These are phyloP conservation scores for Recurvirostra avosetta DNA, from an alignment of 2,113 vertebrate genomes.

Conservation along the genomic window DNA sequence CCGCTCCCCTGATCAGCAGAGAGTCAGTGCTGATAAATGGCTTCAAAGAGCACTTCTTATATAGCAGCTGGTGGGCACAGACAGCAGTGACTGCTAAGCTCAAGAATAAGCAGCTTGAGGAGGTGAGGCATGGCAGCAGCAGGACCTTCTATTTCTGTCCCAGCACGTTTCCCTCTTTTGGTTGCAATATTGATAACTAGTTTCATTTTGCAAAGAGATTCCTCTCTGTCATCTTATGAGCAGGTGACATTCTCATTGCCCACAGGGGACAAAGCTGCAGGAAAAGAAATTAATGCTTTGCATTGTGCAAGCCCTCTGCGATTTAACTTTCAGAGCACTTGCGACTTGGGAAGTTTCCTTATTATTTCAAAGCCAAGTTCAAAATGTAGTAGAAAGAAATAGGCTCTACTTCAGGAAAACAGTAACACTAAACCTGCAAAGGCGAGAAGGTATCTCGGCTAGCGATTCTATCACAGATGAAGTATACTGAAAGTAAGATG, in stretches of 20 bases:
- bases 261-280: neutral
- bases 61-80: neutral
- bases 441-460: neutral
- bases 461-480: neutral
- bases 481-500: neutral
- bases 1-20: neutral
- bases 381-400: neutral
- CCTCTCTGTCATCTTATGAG: neutral
- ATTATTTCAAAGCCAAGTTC: neutral
- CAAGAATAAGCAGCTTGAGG: neutral
- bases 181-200: neutral
- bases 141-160: neutral
- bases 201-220: neutral
- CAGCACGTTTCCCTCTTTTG: neutral
- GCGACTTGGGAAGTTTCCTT: neutral
- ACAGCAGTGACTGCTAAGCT: neutral
- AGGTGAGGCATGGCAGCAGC: neutral
- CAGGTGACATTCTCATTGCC: neutral
- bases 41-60: neutral
- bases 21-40: neutral
- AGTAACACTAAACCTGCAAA: neutral
- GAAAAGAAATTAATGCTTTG: neutral
- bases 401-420: neutral
- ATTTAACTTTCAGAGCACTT: neutral
- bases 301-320: neutral